phyloP scores from a whole-genome alignment of 2,888 invertebrate species.

The Latrodectus hesperus region DNA sequence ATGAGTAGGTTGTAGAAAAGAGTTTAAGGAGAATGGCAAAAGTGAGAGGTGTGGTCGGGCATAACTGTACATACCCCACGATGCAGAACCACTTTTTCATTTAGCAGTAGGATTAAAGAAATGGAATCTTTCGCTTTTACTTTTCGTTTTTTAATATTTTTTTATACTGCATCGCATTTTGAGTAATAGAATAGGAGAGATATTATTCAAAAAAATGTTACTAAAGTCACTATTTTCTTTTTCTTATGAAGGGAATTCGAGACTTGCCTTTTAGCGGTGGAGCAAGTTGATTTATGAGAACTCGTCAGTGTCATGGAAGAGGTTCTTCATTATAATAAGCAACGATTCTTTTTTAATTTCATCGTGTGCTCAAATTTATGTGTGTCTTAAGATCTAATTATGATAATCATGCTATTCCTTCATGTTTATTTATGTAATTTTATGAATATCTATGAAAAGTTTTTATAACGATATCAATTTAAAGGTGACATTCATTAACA shows the following conservation, averaged over 20 bases:
- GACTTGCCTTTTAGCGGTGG: neutral
- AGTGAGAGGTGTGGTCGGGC: constrained; percentile 59
- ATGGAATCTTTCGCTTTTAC: constrained; percentile 22
- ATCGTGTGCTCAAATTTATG: too few relatives aligned
- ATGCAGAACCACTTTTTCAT: constrained; percentile 58
- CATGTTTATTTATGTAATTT: too few relatives aligned
- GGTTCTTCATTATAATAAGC: too few relatives aligned
- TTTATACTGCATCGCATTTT: constrained; percentile 19
- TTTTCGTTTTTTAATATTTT: constrained; percentile 3
- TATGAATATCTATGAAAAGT: too few relatives aligned
- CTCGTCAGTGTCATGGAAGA: too few relatives aligned
- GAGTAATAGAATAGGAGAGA: constrained; percentile 46
- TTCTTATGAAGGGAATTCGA: neutral
- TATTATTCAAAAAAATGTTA: constrained; percentile 32
- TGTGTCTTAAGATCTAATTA: too few relatives aligned
- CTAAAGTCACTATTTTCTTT: neutral
- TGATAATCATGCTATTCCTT: too few relatives aligned
- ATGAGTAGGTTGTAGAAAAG: constrained; percentile 63
- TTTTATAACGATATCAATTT: too few relatives aligned
- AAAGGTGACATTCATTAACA: too few relatives aligned
- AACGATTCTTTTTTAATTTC: too few relatives aligned
- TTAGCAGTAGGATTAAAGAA: constrained; percentile 55
- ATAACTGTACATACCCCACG: constrained; percentile 40
- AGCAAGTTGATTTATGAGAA: neutral
- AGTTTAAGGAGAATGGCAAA: constrained; percentile 41